These are phyloP conservation scores for Crypturellus tataupa DNA, from an alignment of 2,797 vertebrate species.

Conservation along the genomic window DNA sequence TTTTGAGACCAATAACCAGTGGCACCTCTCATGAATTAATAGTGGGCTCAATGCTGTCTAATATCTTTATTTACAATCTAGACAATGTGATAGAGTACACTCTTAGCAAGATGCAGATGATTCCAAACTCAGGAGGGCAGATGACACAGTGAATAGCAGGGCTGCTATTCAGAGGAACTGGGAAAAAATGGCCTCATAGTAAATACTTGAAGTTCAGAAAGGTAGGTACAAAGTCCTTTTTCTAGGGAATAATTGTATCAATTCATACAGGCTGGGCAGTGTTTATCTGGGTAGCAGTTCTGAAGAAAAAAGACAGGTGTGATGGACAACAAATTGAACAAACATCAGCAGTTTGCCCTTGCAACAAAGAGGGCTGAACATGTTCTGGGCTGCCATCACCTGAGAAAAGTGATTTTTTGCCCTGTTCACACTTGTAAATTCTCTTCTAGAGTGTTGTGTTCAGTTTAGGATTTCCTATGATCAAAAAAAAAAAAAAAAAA, in stretches of 20 bases:
- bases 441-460: too few relatives aligned
- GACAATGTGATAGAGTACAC: neutral
- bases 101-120: neutral
- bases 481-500: neutral
- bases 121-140: neutral
- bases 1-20: neutral
- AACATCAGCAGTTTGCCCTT: neutral
- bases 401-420: too few relatives aligned
- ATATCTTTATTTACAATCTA: neutral
- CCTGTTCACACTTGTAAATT: too few relatives aligned
- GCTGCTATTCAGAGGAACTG: neutral
- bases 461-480: too few relatives aligned
- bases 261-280: neutral
- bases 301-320: neutral
- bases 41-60: neutral
- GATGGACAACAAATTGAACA: neutral
- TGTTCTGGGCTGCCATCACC: too few relatives aligned
- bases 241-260: neutral
- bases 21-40: neutral
- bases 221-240: neutral
- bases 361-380: too few relatives aligned
- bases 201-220: neutral
- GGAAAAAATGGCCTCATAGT: neutral
- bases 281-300: neutral
- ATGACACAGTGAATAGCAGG: neutral